phyloP scores from a whole-genome alignment of 2,113 vertebrate genomes.

The Garra rufa region DNA sequence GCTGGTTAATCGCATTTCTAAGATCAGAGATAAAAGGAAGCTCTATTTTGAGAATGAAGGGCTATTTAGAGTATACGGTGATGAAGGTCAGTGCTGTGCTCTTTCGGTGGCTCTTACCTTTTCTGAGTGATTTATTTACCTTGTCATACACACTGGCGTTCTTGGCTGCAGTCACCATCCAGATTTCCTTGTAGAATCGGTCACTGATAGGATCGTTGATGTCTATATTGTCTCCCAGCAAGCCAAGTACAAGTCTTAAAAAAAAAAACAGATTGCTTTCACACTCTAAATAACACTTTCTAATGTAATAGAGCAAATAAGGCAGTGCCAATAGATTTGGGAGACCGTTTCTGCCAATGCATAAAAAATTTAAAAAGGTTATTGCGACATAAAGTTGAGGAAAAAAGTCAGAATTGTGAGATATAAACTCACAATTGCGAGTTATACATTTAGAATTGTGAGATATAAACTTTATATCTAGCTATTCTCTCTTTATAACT shows the following conservation, averaged over 20 bases:
- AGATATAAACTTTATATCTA: no score
- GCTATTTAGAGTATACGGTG: not conserved
- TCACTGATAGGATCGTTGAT: conserved; percentile 60
- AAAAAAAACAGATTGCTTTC: not conserved
- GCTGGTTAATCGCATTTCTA: conserved; percentile 26
- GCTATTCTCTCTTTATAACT: no score
- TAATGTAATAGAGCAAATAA: not conserved
- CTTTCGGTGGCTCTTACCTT: not conserved
- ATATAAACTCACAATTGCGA: no score
- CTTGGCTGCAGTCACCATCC: conserved; percentile 59
- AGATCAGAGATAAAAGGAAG: conserved; percentile 18
- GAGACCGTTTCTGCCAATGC: no score
- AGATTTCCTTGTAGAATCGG: conserved; percentile 62
- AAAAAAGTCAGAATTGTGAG: no score
- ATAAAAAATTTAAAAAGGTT: no score
- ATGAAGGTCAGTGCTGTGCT: not conserved
- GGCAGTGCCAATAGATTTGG: no score
- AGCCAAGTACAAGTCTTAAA: conserved; percentile 52
- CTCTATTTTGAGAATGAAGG: not conserved
- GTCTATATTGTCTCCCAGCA: conserved; percentile 51
- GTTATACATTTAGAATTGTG: no score
- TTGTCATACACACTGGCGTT: conserved; percentile 64
- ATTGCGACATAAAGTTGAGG: no score
- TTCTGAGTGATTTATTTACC: conserved; percentile 28
- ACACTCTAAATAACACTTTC: not conserved